Conservation (phyloP, 2,888 invertebrate species). For the Parnassius orleans region DNA sequence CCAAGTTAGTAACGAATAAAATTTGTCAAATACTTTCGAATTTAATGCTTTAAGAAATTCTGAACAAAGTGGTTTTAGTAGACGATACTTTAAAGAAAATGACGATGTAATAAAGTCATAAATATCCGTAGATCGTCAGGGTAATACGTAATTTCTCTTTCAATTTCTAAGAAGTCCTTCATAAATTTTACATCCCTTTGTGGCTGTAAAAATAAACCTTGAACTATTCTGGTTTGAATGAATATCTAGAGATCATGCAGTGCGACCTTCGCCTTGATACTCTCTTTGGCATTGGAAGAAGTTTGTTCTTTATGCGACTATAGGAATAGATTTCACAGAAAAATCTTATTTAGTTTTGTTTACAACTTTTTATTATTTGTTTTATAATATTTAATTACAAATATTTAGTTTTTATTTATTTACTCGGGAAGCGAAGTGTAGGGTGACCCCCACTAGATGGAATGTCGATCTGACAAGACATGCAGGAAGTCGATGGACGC, state of each 20-base stretch:
- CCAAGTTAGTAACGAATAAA: too few species aligned
- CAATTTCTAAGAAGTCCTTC: conserved; percentile 33
- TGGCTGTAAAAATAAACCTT: conserved; percentile 52
- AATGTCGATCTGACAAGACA: too few species aligned
- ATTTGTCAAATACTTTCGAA: too few species aligned
- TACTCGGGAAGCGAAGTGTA: too few species aligned
- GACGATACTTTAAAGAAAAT: conserved; percentile 5
- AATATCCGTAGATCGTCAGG: conserved; percentile 18
- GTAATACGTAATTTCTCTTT: conserved; percentile 28
- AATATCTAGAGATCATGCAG: conserved; percentile 51
- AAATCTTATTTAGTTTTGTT: neutral
- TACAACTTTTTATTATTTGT: neutral
- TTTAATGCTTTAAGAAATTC: too few species aligned
- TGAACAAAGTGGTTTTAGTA: too few species aligned
- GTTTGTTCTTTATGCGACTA: conserved; percentile 35
- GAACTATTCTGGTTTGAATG: conserved; percentile 52
- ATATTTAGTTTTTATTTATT: too few species aligned
- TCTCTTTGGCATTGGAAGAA: conserved; percentile 52
- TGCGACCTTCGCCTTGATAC: conserved; percentile 39
- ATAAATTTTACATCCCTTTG: conserved; percentile 44
- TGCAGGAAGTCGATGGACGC: too few species aligned
- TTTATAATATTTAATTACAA: too few species aligned
- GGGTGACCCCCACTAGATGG: too few species aligned
- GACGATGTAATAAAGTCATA: conserved; percentile 7
- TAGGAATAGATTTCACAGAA: conserved; percentile 4